A percentile compares a stretch with the other conserved stretches of the same genome.
Evolutionary conservation across 2,888 invertebrate genomes (phyloP).

Genomic region (Cheilosia variabilis): DNA sequence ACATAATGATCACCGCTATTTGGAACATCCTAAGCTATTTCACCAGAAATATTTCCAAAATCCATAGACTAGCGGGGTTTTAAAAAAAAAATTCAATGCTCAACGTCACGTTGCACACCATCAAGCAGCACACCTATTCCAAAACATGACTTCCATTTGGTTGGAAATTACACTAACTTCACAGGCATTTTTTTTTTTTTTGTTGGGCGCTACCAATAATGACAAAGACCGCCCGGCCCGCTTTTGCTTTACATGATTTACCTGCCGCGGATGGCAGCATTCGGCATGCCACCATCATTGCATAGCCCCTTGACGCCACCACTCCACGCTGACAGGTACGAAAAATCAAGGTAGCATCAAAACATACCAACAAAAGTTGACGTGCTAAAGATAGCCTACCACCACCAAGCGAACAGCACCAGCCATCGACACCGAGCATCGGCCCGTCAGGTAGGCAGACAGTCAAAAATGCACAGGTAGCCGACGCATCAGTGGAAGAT

Average conservation of each 20-base stretch:
- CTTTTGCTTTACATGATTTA: conserved; percentile 46
- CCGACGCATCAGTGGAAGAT: conserved; percentile 25
- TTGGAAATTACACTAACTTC: conserved; percentile 37
- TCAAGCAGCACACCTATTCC: conserved; percentile 20
- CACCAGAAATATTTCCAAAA: conserved; percentile 53
- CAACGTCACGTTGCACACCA: conserved; percentile 46
- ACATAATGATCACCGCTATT: conserved; percentile 50
- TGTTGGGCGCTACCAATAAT: conserved; percentile 40
- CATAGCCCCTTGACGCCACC: conserved; percentile 42
- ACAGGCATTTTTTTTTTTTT: conserved; percentile 14
- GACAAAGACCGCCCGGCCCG: conserved; percentile 25
- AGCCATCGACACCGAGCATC: conserved; percentile 43
- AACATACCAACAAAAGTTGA: conserved; percentile 50
- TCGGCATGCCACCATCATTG: conserved; percentile 29
- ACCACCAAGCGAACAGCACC: conserved; percentile 31
- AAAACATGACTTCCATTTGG: conserved; percentile 17
- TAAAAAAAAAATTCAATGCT: conserved; percentile 38
- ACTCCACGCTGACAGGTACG: conserved; percentile 43
- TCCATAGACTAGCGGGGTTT: conserved; percentile 16
- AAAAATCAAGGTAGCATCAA: conserved; percentile 64
- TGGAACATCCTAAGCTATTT: conserved; percentile 42
- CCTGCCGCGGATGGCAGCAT: conserved; percentile 27
- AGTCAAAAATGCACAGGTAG: conserved; percentile 42
- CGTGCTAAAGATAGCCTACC: conserved; percentile 60
- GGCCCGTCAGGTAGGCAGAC: conserved; percentile 25